Conservation (phyloP, 2,113 vertebrate genomes). For the Tringa solitaria region DNA sequence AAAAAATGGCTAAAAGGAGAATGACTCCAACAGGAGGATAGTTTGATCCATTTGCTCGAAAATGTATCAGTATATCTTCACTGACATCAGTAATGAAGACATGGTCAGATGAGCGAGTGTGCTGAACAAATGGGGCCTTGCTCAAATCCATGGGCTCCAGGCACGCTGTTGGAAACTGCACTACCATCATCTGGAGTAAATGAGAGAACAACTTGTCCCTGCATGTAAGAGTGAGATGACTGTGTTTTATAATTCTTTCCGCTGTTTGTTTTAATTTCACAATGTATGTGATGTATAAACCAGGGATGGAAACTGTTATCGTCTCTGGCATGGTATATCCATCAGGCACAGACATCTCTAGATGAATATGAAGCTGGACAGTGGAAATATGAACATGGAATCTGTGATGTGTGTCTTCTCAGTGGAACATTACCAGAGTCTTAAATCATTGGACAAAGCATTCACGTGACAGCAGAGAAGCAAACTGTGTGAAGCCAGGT, state of each 20-base stretch:
- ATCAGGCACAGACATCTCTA: background rate
- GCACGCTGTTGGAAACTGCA: fast-evolving
- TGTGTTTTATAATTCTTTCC: background rate
- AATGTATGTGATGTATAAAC: background rate
- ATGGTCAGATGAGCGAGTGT: background rate
- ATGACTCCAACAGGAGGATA: background rate
- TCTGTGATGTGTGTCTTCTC: background rate
- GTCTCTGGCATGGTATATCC: background rate
- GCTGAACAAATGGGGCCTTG: background rate
- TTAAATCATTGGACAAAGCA: conserved; percentile 10
- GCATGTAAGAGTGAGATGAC: background rate
- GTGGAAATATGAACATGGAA: background rate
- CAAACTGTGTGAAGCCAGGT: conserved; percentile 14
- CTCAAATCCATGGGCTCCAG: background rate
- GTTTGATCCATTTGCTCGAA: fast-evolving
- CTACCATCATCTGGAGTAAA: background rate
- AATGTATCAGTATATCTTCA: background rate
- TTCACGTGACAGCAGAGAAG: background rate
- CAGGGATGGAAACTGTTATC: background rate
- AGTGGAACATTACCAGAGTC: background rate
- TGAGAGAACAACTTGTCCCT: background rate
- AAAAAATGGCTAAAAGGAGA: background rate
- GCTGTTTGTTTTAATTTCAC: background rate
- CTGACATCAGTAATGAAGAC: background rate
- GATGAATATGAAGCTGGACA: background rate